These are phyloP conservation scores for Melozone crissalis DNA, from an alignment of 2,113 vertebrate genomes.

Conservation along the genomic window DNA sequence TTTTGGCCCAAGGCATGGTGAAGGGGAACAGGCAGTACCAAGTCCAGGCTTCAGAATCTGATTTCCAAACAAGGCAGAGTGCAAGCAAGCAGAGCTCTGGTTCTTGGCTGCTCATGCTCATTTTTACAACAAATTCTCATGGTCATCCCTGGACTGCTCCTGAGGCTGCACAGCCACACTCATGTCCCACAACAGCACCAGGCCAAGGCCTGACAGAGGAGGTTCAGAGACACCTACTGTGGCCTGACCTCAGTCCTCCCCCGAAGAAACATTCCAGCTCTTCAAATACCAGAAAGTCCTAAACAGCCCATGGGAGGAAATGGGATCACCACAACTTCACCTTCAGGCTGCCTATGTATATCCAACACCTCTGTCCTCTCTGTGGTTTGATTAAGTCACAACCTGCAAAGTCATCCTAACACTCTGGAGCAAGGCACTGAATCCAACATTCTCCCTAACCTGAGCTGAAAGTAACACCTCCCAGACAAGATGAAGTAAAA, in stretches of 20 bases:
- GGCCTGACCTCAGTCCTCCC: neutral
- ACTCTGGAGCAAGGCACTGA: neutral
- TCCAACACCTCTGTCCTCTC: neutral
- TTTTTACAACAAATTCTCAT: neutral
- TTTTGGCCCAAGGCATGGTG: neutral
- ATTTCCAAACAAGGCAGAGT: neutral
- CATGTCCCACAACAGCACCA: accelerated
- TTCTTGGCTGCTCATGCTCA: neutral
- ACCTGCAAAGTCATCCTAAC: neutral
- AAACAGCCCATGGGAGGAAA: neutral
- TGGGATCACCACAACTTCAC: neutral
- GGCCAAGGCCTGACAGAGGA: accelerated
- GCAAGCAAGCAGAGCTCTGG: neutral
- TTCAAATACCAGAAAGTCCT: neutral
- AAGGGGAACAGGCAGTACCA: neutral
- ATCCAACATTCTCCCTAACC: neutral
- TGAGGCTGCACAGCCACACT: accelerated
- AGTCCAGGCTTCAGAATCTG: neutral
- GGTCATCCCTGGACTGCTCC: neutral
- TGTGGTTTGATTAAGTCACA: neutral
- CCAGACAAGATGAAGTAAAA: neutral
- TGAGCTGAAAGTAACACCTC: neutral
- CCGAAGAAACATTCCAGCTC: neutral
- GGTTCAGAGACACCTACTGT: neutral
- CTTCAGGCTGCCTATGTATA: neutral